Conservation (phyloP, 2,113 vertebrate species). For the Mesembrinibis cayennensis region DNA sequence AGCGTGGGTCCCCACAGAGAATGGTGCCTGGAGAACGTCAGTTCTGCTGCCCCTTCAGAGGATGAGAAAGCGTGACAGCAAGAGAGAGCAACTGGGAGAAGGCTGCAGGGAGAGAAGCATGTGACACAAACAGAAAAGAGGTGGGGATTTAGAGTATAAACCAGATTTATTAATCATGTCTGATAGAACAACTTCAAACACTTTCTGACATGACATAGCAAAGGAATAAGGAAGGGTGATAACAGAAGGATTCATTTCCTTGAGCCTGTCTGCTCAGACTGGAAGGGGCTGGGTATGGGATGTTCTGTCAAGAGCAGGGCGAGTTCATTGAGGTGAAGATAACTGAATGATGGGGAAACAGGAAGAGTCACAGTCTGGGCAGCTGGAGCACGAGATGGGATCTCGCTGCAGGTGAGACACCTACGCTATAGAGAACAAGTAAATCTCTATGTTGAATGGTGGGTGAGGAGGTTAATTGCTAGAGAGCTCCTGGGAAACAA, state of each 20-base stretch:
- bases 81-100: not conserved
- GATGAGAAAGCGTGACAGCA: not conserved
- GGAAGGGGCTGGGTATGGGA: not conserved
- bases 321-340: not conserved
- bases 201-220: not conserved
- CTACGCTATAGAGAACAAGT: not conserved
- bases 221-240: not conserved
- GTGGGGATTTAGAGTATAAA: slow-evolving; percentile 11
- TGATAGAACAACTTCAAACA: not conserved
- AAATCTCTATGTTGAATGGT: not conserved
- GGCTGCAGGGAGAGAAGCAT: not conserved
- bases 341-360: not conserved
- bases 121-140: not conserved
- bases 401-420: not conserved
- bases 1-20: not conserved
- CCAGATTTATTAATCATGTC: slow-evolving; percentile 33
- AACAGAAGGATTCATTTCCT: not conserved
- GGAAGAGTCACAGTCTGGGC: not conserved
- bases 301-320: not conserved
- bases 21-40: not conserved
- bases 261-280: not conserved
- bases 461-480: not conserved
- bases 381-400: not conserved
- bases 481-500: not conserved
- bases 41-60: not conserved